Percentiles rank a stretch among this genome's conserved stretches.
Evolutionary conservation across 2,113 vertebrate genomes (phyloP).

Genomic region (Micronycteris hirsuta): DNA sequence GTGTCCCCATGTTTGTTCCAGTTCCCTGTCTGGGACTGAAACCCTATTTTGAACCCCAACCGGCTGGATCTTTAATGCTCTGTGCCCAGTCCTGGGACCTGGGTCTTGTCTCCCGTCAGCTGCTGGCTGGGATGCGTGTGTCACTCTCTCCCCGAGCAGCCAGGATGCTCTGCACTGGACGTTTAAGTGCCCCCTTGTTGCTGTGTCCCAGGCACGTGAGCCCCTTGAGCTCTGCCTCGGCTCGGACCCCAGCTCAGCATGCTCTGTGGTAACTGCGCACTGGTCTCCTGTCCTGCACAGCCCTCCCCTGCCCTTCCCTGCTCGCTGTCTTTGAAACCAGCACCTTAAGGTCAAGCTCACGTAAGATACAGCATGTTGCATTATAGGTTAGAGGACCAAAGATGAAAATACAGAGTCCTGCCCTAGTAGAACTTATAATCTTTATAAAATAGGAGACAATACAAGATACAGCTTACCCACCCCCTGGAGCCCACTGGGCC

Average conservation of each 20-base stretch:
- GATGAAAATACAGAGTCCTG: not conserved
- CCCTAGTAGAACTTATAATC: not conserved
- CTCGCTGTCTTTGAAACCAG: not conserved
- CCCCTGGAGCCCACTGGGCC: not conserved
- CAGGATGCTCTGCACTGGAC: not conserved
- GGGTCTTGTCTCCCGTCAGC: not conserved
- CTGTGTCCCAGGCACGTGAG: not conserved
- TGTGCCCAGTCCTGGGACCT: not conserved
- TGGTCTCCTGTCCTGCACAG: not conserved
- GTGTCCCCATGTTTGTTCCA: not conserved
- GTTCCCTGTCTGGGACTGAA: not conserved
- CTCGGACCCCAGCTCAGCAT: not conserved
- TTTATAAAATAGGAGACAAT: not conserved
- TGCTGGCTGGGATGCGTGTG: fast-evolving
- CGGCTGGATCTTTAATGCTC: not conserved
- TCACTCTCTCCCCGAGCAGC: not conserved
- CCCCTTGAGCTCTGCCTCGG: not conserved
- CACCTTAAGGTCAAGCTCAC: not conserved
- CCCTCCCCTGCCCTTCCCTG: not conserved
- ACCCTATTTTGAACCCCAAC: not conserved
- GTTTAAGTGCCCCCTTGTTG: not conserved
- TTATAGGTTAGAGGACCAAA: not conserved
- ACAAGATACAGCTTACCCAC: not conserved
- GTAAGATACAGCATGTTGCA: not conserved
- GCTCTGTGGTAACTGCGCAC: not conserved